These are phyloP conservation scores for Habroteleia sp. DNA, from an alignment of 2,888 invertebrate species.

Conservation along the genomic window DNA sequence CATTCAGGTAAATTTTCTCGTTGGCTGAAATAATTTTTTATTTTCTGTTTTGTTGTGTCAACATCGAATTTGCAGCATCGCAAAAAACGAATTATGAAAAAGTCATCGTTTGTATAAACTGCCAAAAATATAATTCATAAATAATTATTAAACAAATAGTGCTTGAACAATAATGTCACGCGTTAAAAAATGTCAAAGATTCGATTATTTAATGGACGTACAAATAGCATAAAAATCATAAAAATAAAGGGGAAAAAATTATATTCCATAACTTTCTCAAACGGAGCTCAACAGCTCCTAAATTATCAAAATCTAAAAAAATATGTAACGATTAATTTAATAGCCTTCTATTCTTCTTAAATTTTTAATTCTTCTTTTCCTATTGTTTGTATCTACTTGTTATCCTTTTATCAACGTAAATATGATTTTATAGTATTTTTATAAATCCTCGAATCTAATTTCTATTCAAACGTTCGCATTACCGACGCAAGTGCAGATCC, in stretches of 20 bases:
- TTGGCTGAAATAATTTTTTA: constrained; percentile 84
- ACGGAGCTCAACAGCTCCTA: no score
- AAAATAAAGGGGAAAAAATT: no score
- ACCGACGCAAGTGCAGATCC: constrained; percentile 78
- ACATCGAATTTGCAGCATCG: constrained; percentile 84
- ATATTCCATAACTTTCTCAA: constrained; percentile 1
- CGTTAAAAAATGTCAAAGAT: no score
- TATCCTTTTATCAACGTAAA: constrained; percentile 20
- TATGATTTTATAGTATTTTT: background rate
- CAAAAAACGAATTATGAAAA: constrained; percentile 83
- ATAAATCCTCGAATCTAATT: background rate
- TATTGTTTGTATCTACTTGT: constrained; percentile 16
- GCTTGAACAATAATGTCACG: no score
- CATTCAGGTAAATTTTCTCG: constrained; percentile 83
- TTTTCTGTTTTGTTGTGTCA: constrained; percentile 83
- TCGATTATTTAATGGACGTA: no score
- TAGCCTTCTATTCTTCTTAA: constrained; percentile 16
- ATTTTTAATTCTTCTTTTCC: constrained; percentile 19
- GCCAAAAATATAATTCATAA: no score
- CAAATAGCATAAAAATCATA: no score
- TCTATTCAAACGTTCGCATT: constrained; percentile 21
- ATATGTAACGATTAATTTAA: no score
- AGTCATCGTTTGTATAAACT: constrained; percentile 77
- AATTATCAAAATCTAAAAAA: no score
- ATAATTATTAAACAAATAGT: no score